Evolutionary conservation across 2,113 vertebrate genomes (phyloP), one percentile per base, ranked within the genome.

Genomic region (Ancistrus triradiatus): DNA sequence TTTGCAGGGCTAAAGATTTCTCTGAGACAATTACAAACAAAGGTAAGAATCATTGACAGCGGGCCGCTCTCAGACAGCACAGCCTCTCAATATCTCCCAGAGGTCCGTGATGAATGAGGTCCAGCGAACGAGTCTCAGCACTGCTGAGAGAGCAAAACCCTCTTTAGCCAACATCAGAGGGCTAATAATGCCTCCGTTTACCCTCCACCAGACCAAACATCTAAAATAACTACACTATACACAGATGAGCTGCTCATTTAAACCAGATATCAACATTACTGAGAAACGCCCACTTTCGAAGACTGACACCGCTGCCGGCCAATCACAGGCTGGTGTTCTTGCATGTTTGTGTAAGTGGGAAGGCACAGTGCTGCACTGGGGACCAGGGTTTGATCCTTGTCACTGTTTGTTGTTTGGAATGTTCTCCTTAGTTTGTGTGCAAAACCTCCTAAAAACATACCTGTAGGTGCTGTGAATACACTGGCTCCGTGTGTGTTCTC

Each of bases 1-100:
- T 70, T 73, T 55, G 49, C 19, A 62, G 22, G 50, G 51, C 51
- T 47, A 74, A 56, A 76, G 56, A 66, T 68, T 63, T 22, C 61
- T 74, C 55, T 60, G n/a, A 61, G 49, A 64, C 74, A 71, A 72
- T 74, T 71, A 66, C 57, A 70, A 73, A 73, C 73, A 68, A 64
- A 70, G 76, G 64, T 72, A 56, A 53, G 55, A 72, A 66, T 50
- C 76, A 75, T 74, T 73, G 73, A 70, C 76, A 72, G 63, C 13
- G 21, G 33, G 58, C 43, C 6, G 43, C 50, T 63, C 50, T 61
- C 57, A 60, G 70, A 66, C 66, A 55, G 62, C 49, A 58, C 53
- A 63, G 60, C 65, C 68, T 77, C 72, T 77, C 75, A 72, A 77
- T 77, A 77, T 72, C 63, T 74, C 66, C 50, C 60, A 49, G 22